These are phyloP conservation scores for Camponotus vicinus DNA, from an alignment of 1,140 invertebrate genomes.

Conservation along the genomic window DNA sequence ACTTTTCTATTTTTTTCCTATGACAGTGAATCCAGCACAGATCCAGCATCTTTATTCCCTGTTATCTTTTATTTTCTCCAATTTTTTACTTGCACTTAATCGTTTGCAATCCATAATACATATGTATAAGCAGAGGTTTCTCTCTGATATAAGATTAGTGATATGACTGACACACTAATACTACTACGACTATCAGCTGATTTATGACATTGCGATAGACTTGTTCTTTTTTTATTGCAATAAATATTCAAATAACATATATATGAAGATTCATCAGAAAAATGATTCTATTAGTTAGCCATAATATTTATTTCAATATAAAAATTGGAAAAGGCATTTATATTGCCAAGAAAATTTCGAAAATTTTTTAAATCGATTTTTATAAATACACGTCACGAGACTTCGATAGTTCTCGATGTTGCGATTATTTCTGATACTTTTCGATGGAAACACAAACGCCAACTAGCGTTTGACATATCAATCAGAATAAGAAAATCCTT, in stretches of 20 bases:
- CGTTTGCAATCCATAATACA: background rate
- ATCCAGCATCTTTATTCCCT: conserved; percentile 20
- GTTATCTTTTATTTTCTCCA: background rate
- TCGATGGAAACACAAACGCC: too few species aligned
- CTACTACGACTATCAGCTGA: background rate
- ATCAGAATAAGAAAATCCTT: too few species aligned
- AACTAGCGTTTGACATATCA: too few species aligned
- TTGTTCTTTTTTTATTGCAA: background rate
- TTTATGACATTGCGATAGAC: background rate
- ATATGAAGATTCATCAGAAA: background rate
- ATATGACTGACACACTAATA: background rate
- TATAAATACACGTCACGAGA: too few species aligned
- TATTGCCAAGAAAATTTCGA: background rate
- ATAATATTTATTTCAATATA: background rate
- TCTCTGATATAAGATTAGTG: conserved; percentile 64
- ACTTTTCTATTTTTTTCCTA: conserved; percentile 9
- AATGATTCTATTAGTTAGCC: background rate
- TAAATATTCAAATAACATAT: background rate
- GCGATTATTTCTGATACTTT: background rate
- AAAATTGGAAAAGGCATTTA: background rate
- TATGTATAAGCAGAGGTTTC: too few species aligned
- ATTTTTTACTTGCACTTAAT: background rate
- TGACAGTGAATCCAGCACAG: background rate
- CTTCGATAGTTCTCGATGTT: background rate
- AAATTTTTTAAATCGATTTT: background rate